Conservation (phyloP, 2,888 invertebrate species). For the Lamellibrachia satsuma region DNA sequence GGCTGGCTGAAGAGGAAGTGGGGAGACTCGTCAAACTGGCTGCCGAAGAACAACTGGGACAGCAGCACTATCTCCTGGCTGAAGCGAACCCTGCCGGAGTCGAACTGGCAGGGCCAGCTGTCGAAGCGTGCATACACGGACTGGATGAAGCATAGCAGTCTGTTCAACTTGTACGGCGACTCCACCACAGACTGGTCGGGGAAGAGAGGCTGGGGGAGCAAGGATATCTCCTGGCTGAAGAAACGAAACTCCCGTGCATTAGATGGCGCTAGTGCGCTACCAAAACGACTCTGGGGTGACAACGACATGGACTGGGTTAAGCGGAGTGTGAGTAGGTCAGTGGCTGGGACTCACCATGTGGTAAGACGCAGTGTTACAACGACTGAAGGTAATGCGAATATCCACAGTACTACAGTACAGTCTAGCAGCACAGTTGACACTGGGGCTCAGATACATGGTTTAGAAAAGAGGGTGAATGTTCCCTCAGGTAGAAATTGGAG, state of each 20-base stretch:
- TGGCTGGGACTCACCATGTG: neutral
- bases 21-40: neutral
- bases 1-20: neutral
- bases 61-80: slow-evolving; percentile 31
- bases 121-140: neutral
- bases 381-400: slow-evolving; percentile 8
- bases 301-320: neutral
- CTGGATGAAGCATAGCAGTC: slow-evolving; percentile 8
- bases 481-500: slow-evolving; percentile 8
- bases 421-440: neutral
- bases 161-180: neutral
- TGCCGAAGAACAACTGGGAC: neutral
- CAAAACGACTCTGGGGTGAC: neutral
- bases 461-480: neutral
- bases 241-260: neutral
- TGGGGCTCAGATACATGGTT: neutral
- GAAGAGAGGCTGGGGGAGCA: slow-evolving; percentile 24
- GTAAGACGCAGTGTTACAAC: neutral
- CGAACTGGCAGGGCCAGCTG: slow-evolving; percentile 23
- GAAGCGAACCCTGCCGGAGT: slow-evolving; percentile 30
- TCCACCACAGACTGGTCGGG: slow-evolving; percentile 1
- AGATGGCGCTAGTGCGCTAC: neutral
- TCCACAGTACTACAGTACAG: neutral
- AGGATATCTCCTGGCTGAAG: slow-evolving; percentile 26
- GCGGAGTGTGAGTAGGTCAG: neutral